Percentiles rank a stretch among this genome's conserved stretches.
phyloP scores from a whole-genome alignment of 1,140 invertebrate genomes.

The Periplaneta americana region DNA sequence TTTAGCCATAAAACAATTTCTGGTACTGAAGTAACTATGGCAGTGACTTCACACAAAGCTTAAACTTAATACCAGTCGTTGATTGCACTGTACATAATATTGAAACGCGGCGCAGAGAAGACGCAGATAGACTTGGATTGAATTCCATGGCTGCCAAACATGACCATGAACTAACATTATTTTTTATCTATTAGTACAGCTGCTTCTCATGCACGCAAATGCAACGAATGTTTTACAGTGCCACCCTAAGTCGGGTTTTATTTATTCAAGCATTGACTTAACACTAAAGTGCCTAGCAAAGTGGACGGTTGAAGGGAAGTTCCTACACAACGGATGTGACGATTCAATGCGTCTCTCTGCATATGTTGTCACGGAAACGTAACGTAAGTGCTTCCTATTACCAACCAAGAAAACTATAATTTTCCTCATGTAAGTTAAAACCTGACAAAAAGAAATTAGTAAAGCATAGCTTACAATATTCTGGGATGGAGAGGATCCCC shows the following conservation, averaged over 20 bases:
- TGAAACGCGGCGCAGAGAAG: not conserved
- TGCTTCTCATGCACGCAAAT: not conserved
- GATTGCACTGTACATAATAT: not conserved
- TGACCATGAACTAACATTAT: not conserved
- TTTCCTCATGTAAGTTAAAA: no score
- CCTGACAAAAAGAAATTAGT: no score
- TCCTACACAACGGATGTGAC: not conserved
- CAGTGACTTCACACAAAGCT: no score
- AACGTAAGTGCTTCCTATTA: not conserved
- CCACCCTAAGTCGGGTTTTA: not conserved
- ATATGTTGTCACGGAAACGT: not conserved
- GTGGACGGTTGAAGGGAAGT: not conserved
- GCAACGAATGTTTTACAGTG: not conserved
- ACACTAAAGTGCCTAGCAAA: not conserved
- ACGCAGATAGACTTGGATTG: not conserved
- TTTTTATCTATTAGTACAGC: not conserved
- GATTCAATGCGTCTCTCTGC: not conserved
- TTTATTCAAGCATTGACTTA: not conserved
- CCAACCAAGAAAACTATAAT: not conserved
- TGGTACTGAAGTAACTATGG: no score
- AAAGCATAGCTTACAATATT: no score
- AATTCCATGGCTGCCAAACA: not conserved
- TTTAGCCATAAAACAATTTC: no score
- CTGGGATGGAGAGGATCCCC: no score
- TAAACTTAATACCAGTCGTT: not conserved